Evolutionary conservation across 2,113 vertebrate genomes (phyloP).

Genomic region (Phaetusa simplex): DNA sequence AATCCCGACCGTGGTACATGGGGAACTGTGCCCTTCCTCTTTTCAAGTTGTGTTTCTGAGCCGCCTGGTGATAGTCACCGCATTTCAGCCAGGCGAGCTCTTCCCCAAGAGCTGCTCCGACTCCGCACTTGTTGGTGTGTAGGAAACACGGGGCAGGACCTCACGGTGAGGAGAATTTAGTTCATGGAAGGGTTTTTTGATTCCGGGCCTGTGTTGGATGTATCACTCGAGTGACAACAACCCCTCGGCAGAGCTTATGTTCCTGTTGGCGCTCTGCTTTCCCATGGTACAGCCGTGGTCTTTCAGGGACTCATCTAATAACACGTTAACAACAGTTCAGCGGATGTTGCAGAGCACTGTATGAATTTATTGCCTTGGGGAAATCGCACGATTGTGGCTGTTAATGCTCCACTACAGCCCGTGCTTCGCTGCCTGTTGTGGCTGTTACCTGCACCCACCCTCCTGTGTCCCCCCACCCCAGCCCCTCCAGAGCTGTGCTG

Average conservation of each 20-base stretch:
- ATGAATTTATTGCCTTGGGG: no score
- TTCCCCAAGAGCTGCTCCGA: background rate
- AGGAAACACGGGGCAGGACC: background rate
- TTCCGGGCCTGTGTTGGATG: accelerated
- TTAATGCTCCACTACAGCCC: accelerated
- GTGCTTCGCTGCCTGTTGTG: no score
- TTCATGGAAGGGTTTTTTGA: accelerated
- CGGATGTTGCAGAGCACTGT: accelerated
- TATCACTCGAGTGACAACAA: accelerated
- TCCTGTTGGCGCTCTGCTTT: background rate
- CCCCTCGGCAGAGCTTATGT: accelerated
- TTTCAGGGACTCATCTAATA: no score
- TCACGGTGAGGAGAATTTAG: accelerated
- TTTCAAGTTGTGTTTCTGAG: background rate
- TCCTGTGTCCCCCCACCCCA: background rate
- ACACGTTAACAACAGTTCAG: accelerated
- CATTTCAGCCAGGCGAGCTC: background rate
- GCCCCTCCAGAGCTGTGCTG: background rate
- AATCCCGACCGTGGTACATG: accelerated
- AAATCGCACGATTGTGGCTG: accelerated
- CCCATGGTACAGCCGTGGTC: accelerated
- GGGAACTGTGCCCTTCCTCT: background rate
- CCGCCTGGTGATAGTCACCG: background rate
- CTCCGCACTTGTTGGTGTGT: accelerated
- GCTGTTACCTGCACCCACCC: background rate